A percentile compares a stretch with the other conserved stretches of the same genome.
Evolutionary conservation across 2,888 invertebrate species (phyloP).

Genomic region (Ochlodes sylvanus): DNA sequence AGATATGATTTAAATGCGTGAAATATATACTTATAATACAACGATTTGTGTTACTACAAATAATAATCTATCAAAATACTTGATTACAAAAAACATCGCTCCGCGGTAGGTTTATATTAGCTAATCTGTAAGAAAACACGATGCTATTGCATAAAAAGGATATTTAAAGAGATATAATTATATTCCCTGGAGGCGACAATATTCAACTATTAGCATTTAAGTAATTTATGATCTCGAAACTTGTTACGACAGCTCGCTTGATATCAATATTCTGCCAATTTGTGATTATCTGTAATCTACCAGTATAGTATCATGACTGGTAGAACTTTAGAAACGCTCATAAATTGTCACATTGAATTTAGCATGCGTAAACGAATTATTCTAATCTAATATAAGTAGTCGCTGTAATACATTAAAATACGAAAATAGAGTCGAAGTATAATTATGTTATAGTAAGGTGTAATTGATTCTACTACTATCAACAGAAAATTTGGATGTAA

Average conservation of each 20-base stretch:
- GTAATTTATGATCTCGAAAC: conserved; percentile 16
- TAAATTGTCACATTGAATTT: conserved; percentile 8
- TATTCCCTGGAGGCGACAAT: not conserved
- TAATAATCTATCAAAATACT: too few relatives aligned
- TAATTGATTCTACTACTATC: too few relatives aligned
- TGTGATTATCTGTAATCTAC: conserved; percentile 8
- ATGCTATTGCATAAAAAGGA: not conserved
- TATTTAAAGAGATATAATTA: not conserved
- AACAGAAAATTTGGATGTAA: too few relatives aligned
- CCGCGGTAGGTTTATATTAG: too few relatives aligned
- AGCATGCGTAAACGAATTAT: not conserved
- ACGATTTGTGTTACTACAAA: too few relatives aligned
- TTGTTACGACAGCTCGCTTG: conserved; percentile 10
- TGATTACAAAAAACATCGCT: too few relatives aligned
- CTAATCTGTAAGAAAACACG: not conserved
- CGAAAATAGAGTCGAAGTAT: not conserved
- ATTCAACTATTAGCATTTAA: conserved; percentile 17
- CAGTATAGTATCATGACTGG: not conserved
- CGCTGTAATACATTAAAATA: not conserved
- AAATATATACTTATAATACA: too few relatives aligned
- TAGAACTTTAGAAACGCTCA: not conserved
- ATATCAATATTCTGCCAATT: conserved; percentile 15
- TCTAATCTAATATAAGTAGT: not conserved
- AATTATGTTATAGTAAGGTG: too few relatives aligned
- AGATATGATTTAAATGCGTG: too few relatives aligned